Evolutionary conservation across 2,797 vertebrate genomes (phyloP).

Genomic region (Sarcophilus harrisii): DNA sequence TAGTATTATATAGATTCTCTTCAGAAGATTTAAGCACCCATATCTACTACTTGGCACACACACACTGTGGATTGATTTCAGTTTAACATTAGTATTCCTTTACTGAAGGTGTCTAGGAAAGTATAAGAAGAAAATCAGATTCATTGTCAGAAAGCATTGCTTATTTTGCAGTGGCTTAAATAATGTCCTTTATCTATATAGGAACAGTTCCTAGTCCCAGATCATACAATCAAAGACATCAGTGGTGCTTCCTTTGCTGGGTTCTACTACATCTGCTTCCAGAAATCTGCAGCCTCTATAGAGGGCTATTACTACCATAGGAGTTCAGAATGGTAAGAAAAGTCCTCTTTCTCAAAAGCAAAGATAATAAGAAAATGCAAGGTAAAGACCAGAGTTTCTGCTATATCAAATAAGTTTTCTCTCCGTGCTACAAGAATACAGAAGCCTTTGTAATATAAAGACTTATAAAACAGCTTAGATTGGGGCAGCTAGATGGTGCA

Average conservation of each 20-base stretch:
- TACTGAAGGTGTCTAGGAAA: background rate
- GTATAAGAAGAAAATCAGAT: background rate
- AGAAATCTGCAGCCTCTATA: conserved; percentile 98
- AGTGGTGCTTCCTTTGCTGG: conserved; percentile 99
- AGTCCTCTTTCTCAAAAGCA: background rate
- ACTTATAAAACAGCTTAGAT: background rate
- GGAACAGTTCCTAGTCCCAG: conserved; percentile 98
- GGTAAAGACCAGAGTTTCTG: background rate
- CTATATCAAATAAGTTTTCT: too few species aligned
- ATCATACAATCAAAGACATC: conserved; percentile 99
- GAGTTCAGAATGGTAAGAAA: conserved; percentile 95
- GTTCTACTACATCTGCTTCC: conserved; percentile 99
- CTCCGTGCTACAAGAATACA: background rate
- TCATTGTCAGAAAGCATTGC: background rate
- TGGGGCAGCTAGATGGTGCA: background rate
- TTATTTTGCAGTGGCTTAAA: background rate
- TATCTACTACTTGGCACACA: background rate
- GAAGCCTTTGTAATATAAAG: background rate
- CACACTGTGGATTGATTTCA: background rate
- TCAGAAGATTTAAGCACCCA: background rate
- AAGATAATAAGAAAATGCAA: background rate
- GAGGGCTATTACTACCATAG: conserved; percentile 98
- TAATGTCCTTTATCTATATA: conserved; percentile 75
- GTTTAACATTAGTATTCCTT: background rate
- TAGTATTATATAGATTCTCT: background rate